Base-by-base conservation (phyloP, 2,797 vertebrate genomes). In the Sebastes diaconus region DNA sequence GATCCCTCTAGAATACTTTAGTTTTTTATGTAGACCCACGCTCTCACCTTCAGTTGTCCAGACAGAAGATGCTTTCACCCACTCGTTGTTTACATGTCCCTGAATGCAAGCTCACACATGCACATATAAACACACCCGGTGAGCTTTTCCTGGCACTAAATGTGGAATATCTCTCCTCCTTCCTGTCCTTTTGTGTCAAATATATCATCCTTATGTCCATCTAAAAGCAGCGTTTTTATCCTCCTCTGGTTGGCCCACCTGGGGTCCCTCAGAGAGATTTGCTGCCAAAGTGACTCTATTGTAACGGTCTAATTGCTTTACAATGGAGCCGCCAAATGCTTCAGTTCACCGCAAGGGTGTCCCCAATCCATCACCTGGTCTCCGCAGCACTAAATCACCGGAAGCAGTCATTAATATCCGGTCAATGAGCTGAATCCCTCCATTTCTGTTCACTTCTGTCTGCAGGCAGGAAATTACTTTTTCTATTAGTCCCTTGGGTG, bases 261-360 rank as follows among this genome's bases (percentile, higher is more conserved):
- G 72, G 81, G 75, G 71, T 83, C 50, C 22, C 42, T 73, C 18
- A 46, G 54, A 88, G 61, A 73, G 79, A 69, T 71, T 25, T 4
- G 46, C 66, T 65, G 77, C 83, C 84, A 87, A 76, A 92, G 68
- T 68, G 58, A 77, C 86, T 83, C 75, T 73, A 76, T 83, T 86
- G 84, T 80, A 81, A 55, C 27, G 10, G 46, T 80, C 81, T 92
- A 93, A 94, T 91, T 88, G 79, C 75, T 83, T 87, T 82, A 84
- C 80, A 88, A 87, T 87, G 81, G 85, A 84, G 83, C 66, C 6
- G 72, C 71, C 68, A 73, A 92, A 88, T 72, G 87, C 85, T 86
- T 80, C 80, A 83, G 83, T 90, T 87, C 89, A 87, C 87, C 72
- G 64, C 0, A 46, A 91, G 92, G 89, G 89, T 91, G 91, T 92